Conservation (phyloP, 2,797 vertebrate species). For the Hafferia zeledoni region DNA sequence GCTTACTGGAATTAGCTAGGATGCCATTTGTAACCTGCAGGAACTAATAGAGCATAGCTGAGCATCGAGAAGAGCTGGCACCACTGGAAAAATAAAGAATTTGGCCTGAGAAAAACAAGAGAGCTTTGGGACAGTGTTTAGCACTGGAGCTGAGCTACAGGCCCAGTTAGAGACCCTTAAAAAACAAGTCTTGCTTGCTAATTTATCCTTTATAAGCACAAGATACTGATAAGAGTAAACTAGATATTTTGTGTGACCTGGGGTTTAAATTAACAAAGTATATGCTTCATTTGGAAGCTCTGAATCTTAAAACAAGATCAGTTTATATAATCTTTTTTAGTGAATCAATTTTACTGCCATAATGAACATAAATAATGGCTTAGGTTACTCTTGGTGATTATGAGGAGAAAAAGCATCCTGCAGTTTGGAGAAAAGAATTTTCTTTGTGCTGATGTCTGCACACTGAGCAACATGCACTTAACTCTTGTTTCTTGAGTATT, state of each 20-base stretch:
- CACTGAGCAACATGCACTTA: neutral
- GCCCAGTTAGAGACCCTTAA: neutral
- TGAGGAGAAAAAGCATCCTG: neutral
- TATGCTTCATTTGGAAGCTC: conserved; percentile 1
- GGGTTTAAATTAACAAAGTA: neutral
- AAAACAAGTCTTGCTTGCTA: neutral
- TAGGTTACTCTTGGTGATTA: neutral
- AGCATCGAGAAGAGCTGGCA: neutral
- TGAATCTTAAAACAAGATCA: neutral
- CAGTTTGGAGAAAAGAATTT: neutral
- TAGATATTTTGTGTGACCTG: neutral
- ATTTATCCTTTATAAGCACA: neutral
- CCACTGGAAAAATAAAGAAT: neutral
- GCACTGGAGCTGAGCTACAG: neutral
- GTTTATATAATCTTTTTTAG: neutral
- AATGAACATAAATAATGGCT: neutral
- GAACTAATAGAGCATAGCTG: neutral
- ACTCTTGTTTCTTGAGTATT: neutral
- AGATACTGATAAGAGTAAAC: neutral
- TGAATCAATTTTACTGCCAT: conserved; percentile 19
- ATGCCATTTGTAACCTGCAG: neutral
- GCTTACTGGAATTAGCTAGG: neutral
- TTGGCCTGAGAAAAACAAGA: neutral
- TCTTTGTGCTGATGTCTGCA: neutral
- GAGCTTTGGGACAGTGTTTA: neutral